Evolutionary conservation across 2,113 vertebrate genomes (phyloP).

Genomic region (Pao palembangensis): DNA sequence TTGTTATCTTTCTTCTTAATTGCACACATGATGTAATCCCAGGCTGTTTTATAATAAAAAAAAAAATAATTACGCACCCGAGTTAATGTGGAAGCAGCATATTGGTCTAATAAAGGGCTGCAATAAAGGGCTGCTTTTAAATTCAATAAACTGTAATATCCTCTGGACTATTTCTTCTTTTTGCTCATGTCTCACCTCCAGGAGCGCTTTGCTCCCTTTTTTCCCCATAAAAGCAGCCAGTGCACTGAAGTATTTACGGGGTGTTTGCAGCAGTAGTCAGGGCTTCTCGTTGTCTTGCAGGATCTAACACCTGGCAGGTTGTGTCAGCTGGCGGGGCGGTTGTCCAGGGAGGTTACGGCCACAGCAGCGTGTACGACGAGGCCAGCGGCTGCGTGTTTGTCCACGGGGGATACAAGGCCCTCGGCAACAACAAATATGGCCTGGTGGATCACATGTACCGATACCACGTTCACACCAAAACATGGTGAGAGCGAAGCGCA

Average conservation of each 20-base stretch:
- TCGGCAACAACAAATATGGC: conserved; percentile 86
- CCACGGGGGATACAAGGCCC: conserved; percentile 88
- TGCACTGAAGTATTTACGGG: background rate
- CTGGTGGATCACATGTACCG: conserved; percentile 88
- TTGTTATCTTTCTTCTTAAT: conserved; percentile 5
- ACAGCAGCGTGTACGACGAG: conserved; percentile 85
- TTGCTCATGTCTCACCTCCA: conserved; percentile 12
- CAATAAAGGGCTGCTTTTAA: conserved; percentile 36
- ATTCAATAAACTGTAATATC: conserved; percentile 41
- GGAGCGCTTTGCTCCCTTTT: conserved; percentile 11
- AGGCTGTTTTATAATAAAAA: conserved; percentile 20
- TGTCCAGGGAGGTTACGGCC: conserved; percentile 88
- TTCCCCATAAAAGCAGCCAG: background rate
- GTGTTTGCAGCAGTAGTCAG: conserved; percentile 9
- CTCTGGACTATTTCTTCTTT: conserved; percentile 11
- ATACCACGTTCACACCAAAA: conserved; percentile 78
- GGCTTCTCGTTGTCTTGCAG: conserved; percentile 54
- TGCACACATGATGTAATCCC: conserved; percentile 26
- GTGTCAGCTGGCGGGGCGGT: conserved; percentile 78
- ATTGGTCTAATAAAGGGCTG: conserved; percentile 23
- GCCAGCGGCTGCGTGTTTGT: conserved; percentile 78
- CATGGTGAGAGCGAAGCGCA: conserved; percentile 76
- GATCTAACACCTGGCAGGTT: conserved; percentile 80
- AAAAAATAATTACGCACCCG: conserved; percentile 11
- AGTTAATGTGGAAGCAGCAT: conserved; percentile 20